phyloP scores from a whole-genome alignment of 2,888 invertebrate species.

The Orthosia incerta region DNA sequence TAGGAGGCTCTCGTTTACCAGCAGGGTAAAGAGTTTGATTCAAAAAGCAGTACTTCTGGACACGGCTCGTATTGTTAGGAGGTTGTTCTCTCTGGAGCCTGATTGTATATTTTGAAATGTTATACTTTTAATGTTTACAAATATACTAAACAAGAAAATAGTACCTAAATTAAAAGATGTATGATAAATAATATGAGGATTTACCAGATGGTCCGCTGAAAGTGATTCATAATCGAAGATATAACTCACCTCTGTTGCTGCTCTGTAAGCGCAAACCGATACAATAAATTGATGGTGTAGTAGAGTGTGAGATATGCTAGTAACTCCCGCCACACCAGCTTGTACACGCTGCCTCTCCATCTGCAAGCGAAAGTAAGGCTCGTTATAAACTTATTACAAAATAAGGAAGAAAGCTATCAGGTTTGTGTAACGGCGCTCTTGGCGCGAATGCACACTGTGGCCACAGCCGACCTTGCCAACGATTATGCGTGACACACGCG shows the following conservation, averaged over 20 bases:
- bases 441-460: conserved; percentile 1
- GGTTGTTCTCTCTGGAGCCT: too few relatives aligned
- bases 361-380: conserved; percentile 86
- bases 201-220: not conserved
- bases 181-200: not conserved
- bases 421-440: conserved; percentile 46
- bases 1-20: too few relatives aligned
- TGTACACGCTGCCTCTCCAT: conserved; percentile 99
- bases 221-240: conserved; percentile 4
- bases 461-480: conserved; percentile 52
- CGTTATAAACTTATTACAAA: conserved; percentile 43
- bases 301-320: conserved; percentile 96
- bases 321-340: conserved; percentile 98
- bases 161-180: too few relatives aligned
- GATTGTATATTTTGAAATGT: too few relatives aligned
- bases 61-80: too few relatives aligned
- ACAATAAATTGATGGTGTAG: conserved; percentile 96
- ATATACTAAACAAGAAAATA: too few relatives aligned
- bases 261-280: conserved; percentile 95
- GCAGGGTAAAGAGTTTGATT: too few relatives aligned
- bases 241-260: conserved; percentile 94
- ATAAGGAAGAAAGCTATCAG: conserved; percentile 50
- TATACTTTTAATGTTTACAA: too few relatives aligned
- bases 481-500: conserved; percentile 43
- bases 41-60: too few relatives aligned